These are phyloP conservation scores for Acanthurus tractus DNA, from an alignment of 2,797 vertebrate genomes.

Conservation along the genomic window DNA sequence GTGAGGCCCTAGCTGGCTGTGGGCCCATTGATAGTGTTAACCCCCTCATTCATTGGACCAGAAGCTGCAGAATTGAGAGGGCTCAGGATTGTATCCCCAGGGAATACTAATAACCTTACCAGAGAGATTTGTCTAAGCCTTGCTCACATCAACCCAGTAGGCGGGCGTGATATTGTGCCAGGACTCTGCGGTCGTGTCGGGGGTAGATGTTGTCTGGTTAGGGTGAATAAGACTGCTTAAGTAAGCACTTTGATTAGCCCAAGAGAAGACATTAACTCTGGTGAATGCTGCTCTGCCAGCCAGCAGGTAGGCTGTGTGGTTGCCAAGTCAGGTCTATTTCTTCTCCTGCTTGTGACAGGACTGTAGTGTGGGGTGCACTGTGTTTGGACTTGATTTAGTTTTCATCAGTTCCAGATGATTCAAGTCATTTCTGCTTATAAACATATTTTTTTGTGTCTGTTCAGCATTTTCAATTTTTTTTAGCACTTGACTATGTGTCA, in stretches of 20 bases:
- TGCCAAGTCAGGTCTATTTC: slow-evolving; percentile 19
- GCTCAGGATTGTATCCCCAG: slow-evolving; percentile 49
- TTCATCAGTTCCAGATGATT: neutral
- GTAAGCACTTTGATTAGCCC: slow-evolving; percentile 46
- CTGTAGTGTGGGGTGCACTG: neutral
- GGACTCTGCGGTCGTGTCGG: slow-evolving; percentile 42
- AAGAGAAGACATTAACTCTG: slow-evolving; percentile 51
- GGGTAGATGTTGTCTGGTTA: slow-evolving; percentile 26
- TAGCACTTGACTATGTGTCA: too few relatives aligned
- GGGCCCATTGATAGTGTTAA: slow-evolving; percentile 53
- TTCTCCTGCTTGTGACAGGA: slow-evolving; percentile 3
- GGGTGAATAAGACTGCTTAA: slow-evolving; percentile 34
- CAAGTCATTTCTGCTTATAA: neutral
- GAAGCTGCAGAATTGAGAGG: slow-evolving; percentile 52
- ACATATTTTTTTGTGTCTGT: too few relatives aligned
- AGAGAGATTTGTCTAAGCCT: slow-evolving; percentile 51
- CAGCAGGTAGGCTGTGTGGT: slow-evolving; percentile 21
- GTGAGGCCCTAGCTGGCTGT: slow-evolving; percentile 46
- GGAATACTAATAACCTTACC: slow-evolving; percentile 61
- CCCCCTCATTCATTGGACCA: slow-evolving; percentile 54
- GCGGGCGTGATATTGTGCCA: slow-evolving; percentile 47
- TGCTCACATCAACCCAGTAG: slow-evolving; percentile 33
- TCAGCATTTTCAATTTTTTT: too few relatives aligned
- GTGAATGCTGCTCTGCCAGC: slow-evolving; percentile 33
- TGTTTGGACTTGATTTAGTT: neutral